Base-by-base conservation (phyloP, 2,113 vertebrate genomes). In the Strigops habroptila region DNA sequence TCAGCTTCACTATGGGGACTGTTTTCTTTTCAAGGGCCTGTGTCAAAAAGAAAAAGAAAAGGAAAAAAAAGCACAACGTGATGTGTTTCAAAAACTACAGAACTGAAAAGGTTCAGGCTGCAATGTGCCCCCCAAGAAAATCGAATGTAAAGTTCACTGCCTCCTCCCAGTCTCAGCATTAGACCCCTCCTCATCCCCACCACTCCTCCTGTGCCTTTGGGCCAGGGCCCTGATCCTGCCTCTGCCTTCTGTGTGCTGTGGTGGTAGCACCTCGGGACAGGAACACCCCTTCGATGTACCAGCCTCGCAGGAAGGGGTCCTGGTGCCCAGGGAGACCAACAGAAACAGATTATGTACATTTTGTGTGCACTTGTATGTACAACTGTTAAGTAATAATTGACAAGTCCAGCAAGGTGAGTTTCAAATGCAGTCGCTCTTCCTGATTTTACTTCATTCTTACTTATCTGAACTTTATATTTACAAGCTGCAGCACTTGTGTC, bases 11-110 rank as follows among this genome's bases (percentile, higher is more conserved):
- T 91, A 52, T 71, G 70, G 68, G 31, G 69, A 64, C 80, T 94
- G 86, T 89, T 95, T 94, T 92, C 87, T 95, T 95, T 95, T 91
- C 83, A 90, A 91, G 49, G 41, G 63, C 53, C 18, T 3, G 15
- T 19, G 64, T 60, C 1, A 30, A 8, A n/a, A 44, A 79, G 39
- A 7, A 43, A 63, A 69, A n/a, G 5, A 31, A 41, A 39, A 69
- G 62, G 35, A 52, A 16, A 18, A 53, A 55, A 76, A 37, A 51
- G 14, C n/a, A 76, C 57, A 33, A 59, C 0, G 0, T 24, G 49
- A 53, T 63, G 31, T 63, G 39, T 81, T 92, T 95, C 63, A 55
- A 91, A 91, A 92, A 57, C 60, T 27, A 18, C 12, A 0, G 18
- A 24, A 43, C 62, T 91, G 80, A 49, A 80, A 77, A 60, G 62